Evolutionary conservation across 1,140 invertebrate species (phyloP).

Genomic region (Pantala flavescens): DNA sequence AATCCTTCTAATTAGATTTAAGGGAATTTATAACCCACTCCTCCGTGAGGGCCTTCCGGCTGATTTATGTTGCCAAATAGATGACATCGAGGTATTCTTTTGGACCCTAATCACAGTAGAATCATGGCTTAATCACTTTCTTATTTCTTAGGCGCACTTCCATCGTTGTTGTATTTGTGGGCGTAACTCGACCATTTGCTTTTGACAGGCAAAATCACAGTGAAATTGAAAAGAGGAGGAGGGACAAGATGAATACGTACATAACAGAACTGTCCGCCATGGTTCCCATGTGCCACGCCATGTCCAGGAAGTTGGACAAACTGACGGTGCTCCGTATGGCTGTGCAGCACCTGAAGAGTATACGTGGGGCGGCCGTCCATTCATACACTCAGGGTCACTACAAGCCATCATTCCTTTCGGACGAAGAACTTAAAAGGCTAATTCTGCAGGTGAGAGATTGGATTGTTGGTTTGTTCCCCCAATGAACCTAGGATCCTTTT

Average conservation of each 20-base stretch:
- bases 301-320: slow-evolving; percentile 88
- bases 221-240: slow-evolving; percentile 85
- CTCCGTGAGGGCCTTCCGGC: too few species aligned
- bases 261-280: slow-evolving; percentile 82
- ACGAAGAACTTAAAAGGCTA: slow-evolving; percentile 77
- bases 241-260: slow-evolving; percentile 95
- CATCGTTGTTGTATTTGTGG: too few species aligned
- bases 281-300: slow-evolving; percentile 87
- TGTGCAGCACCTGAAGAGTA: slow-evolving; percentile 81
- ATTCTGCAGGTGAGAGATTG: slow-evolving; percentile 50
- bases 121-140: too few species aligned
- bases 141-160: too few species aligned
- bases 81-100: too few species aligned
- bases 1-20: too few species aligned
- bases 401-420: slow-evolving; percentile 78
- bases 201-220: slow-evolving; percentile 76
- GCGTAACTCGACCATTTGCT: too few species aligned
- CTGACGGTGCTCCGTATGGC: slow-evolving; percentile 88
- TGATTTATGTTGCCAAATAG: too few species aligned
- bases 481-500: too few species aligned
- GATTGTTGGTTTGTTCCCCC: not conserved
- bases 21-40: too few species aligned
- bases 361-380: slow-evolving; percentile 56
- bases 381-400: slow-evolving; percentile 72
- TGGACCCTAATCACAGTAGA: too few species aligned